Percentiles rank a stretch among this genome's conserved stretches.
Conservation (phyloP, 2,113 vertebrate genomes). For the Spermophilus dauricus region DNA sequence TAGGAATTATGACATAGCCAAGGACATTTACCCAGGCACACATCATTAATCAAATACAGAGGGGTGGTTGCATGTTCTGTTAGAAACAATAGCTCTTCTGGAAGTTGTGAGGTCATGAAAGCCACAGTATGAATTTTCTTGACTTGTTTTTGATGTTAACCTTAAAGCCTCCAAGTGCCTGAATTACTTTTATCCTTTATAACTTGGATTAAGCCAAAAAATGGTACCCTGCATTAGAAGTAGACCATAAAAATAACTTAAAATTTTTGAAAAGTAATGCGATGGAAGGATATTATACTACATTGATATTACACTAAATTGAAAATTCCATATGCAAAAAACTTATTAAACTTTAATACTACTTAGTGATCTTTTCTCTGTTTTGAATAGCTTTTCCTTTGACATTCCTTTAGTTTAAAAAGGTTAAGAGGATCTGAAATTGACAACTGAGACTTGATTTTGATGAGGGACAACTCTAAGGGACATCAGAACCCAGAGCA, state of each 20-base stretch:
- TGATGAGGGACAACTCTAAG: neutral
- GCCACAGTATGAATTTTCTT: conserved; percentile 41
- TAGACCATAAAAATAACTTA: neutral
- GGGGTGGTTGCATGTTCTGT: neutral
- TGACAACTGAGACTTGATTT: neutral
- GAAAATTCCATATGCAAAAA: neutral
- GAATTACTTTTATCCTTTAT: neutral
- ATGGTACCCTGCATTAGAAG: neutral
- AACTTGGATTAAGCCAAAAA: neutral
- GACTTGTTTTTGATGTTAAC: conserved; percentile 52
- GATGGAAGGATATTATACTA: neutral
- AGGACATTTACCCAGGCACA: conserved; percentile 58
- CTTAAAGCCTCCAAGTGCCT: neutral
- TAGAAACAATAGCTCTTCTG: conserved; percentile 36
- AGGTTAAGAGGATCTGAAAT: neutral
- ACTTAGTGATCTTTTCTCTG: neutral
- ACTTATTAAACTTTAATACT: neutral
- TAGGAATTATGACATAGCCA: conserved; percentile 75
- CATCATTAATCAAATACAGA: conserved; percentile 47
- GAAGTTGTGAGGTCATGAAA: conserved; percentile 17
- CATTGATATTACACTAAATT: neutral
- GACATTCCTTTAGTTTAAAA: neutral
- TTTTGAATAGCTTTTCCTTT: neutral
- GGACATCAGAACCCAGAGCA: neutral
- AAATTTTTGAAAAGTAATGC: neutral